Base-by-base conservation (phyloP, 2,113 vertebrate genomes). In the Labrus mixtus region DNA sequence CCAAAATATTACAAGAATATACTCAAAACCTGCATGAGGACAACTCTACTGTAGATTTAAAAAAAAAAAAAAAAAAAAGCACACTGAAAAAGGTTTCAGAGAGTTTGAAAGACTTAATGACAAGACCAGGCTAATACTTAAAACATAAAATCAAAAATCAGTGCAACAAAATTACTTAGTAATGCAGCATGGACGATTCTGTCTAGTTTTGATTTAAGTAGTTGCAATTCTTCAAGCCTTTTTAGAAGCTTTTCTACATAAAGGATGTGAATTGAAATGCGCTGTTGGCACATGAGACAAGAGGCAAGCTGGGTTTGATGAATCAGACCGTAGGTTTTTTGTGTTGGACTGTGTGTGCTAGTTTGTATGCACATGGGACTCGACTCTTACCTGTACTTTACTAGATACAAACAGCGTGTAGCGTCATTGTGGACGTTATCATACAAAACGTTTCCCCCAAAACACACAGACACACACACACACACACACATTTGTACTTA, bases 291-390 rank as follows among this genome's bases (percentile, higher is more conserved):
- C 58, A 51, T 60, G 61, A 84, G 74, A 56, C 68, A 25, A 76
- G 61, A 57, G 61, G 43, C 37, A 16, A 62, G 53, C 36, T 86
- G 77, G 78, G 81, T 91, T 74, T 68, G 58, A 59, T 74, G 41
- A 76, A 63, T 48, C 22, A 5, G 55, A 13, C 48, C 69, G 66
- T 79, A 22, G 57, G 36, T 61, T 53, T 71, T 67, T 19, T 53
- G 39, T 84, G 25, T 68, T 36, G 6, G 15, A 7, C 33, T 13
- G 17, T 33, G 33, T 37, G 25, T 56, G 29, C 19, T 4, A n/a
- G 19, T 41, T 4, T 67, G 45, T 17, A 17, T 46, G 13, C 16
- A 17, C 1, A 6, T 10, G 9, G 4, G 11, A 41, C 39, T 41
- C 39, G 7, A 10, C 62, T 81, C 39, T 69, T 55, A 17, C 29